phyloP scores from a whole-genome alignment of 2,888 invertebrate species.

The Altica lythri region DNA sequence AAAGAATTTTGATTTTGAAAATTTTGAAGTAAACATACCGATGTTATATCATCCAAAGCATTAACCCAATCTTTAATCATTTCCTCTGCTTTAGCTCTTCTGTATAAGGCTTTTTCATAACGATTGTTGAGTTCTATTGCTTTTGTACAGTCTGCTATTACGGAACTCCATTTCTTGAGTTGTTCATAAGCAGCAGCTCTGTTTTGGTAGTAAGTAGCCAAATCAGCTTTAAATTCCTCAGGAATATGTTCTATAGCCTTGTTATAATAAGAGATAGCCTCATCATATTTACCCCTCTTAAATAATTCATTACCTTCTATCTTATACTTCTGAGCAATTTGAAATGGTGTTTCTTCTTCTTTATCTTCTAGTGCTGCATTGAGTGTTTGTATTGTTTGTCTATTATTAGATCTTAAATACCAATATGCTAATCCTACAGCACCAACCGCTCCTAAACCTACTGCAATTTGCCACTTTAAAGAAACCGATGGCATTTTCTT shows the following conservation, averaged over 20 bases:
- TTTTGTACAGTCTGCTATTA: conserved; percentile 83
- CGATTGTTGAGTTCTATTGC: conserved; percentile 83
- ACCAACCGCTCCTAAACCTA: conserved; percentile 81
- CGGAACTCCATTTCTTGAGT: conserved; percentile 80
- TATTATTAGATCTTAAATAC: conserved; percentile 60
- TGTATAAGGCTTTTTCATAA: conserved; percentile 85
- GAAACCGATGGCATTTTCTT: conserved; percentile 49
- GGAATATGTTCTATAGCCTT: conserved; percentile 93
- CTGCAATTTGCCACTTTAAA: conserved; percentile 86
- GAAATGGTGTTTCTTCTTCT: conserved; percentile 64
- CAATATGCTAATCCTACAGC: conserved; percentile 75
- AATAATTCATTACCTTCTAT: conserved; percentile 88
- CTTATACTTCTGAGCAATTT: conserved; percentile 79
- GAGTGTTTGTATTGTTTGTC: conserved; percentile 41
- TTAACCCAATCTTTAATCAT: conserved; percentile 76
- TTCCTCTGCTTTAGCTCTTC: conserved; percentile 85
- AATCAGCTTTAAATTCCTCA: conserved; percentile 69
- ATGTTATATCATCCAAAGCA: conserved; percentile 90
- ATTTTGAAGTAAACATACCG: conserved; percentile 87
- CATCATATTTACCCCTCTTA: conserved; percentile 84
- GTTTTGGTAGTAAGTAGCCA: conserved; percentile 94
- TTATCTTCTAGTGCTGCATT: conserved; percentile 41
- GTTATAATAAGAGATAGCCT: conserved; percentile 87
- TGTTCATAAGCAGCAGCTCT: conserved; percentile 95
- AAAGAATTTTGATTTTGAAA: conserved; percentile 83